phyloP scores from a whole-genome alignment of 2,113 vertebrate species.

The Hypomesus transpacificus region DNA sequence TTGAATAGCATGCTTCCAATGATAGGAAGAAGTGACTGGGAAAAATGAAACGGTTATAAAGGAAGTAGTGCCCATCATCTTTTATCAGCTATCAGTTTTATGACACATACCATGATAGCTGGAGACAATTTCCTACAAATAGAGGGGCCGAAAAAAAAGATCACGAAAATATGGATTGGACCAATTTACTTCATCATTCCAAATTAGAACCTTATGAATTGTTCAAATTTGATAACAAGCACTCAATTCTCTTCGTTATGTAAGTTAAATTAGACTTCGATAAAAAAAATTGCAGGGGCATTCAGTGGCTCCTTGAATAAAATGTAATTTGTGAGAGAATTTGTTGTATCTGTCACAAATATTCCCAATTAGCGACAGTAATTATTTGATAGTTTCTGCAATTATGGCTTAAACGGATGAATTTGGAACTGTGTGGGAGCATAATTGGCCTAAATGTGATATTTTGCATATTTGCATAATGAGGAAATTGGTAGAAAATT shows the following conservation, averaged over 20 bases:
- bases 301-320: constrained; percentile 91
- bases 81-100: constrained; percentile 71
- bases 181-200: constrained; percentile 99
- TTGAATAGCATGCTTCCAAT: constrained; percentile 22
- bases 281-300: constrained; percentile 88
- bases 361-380: constrained; percentile 99
- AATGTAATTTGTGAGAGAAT: constrained; percentile 98
- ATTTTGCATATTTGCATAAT: constrained; percentile 99
- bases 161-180: constrained; percentile 89
- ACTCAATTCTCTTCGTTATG: constrained; percentile 96
- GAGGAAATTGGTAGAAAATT: constrained; percentile 99
- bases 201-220: constrained; percentile 96
- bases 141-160: constrained; percentile 81
- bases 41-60: constrained; percentile 54
- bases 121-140: constrained; percentile 76
- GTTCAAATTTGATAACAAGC: constrained; percentile 99
- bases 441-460: constrained; percentile 99
- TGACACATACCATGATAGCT: constrained; percentile 75
- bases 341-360: constrained; percentile 99
- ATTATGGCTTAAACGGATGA: constrained; percentile 98
- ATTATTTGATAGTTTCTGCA: constrained; percentile 99
- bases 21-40: constrained; percentile 17
- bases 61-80: constrained; percentile 71
- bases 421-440: constrained; percentile 96
- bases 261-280: constrained; percentile 96